Conservation (phyloP, 2,113 vertebrate genomes). For the Butorides virescens region DNA sequence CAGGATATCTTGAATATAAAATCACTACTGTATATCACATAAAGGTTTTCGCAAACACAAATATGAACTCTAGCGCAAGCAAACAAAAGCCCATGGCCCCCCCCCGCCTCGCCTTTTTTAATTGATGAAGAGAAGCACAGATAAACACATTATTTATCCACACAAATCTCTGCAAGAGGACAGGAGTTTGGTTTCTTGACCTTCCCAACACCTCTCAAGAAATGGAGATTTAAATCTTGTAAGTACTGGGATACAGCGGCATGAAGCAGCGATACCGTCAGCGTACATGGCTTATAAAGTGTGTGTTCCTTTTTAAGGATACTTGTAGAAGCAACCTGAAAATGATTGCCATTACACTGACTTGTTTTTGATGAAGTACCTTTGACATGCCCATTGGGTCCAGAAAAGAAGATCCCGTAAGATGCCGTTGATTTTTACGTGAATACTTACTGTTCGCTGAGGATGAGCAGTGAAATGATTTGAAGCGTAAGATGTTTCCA, state of each 20-base stretch:
- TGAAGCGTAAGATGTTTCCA: not conserved
- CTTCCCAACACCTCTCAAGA: not conserved
- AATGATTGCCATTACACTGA: not conserved
- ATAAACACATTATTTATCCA: not conserved
- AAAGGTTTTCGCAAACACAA: not conserved
- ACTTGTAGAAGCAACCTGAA: not conserved
- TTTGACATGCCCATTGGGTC: not conserved
- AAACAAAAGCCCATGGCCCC: not conserved
- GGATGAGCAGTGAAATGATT: not conserved
- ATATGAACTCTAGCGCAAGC: not conserved
- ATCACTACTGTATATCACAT: not conserved
- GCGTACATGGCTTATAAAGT: fast-evolving
- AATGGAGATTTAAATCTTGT: not conserved
- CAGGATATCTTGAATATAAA: not conserved
- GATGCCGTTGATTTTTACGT: not conserved
- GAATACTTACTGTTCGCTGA: not conserved
- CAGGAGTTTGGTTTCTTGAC: not conserved
- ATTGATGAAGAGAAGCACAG: not conserved
- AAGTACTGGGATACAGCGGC: not conserved
- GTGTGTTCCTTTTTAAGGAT: fast-evolving
- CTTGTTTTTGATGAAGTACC: not conserved
- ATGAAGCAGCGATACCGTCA: not conserved
- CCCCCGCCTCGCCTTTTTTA: not conserved
- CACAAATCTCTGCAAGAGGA: not conserved
- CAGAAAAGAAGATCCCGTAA: not conserved